phyloP scores from a whole-genome alignment of 1,140 invertebrate species.

The Calephelis nemesis region DNA sequence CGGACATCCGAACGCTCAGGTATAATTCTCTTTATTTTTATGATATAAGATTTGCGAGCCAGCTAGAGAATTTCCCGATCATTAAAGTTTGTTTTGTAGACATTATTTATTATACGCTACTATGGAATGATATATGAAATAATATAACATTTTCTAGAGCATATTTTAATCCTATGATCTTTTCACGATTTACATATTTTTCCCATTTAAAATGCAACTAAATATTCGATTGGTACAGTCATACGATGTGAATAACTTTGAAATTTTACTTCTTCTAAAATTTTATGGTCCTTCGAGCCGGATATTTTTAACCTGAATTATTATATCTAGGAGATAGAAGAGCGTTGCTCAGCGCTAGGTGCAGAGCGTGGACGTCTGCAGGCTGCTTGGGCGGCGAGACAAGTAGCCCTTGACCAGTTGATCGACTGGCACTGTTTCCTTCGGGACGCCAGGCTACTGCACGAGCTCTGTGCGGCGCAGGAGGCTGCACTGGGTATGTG shows the following conservation, averaged over 20 bases:
- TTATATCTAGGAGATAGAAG: slow-evolving; percentile 84
- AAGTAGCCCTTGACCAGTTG: slow-evolving; percentile 94
- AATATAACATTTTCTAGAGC: too few relatives aligned
- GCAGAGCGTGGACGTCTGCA: slow-evolving; percentile 90
- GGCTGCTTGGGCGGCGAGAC: slow-evolving; percentile 92
- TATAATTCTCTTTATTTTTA: slow-evolving; percentile 17
- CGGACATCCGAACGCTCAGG: slow-evolving; percentile 81
- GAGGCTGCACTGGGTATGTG: slow-evolving; percentile 84
- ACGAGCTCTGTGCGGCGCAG: slow-evolving; percentile 92
- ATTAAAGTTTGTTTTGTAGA: too few relatives aligned
- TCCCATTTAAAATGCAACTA: too few relatives aligned
- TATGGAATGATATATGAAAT: too few relatives aligned
- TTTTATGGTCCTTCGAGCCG: not conserved
- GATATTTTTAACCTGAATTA: not conserved
- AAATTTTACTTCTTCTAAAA: not conserved
- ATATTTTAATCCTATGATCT: too few relatives aligned
- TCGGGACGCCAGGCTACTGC: slow-evolving; percentile 95
- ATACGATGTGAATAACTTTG: too few relatives aligned
- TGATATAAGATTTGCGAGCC: too few relatives aligned
- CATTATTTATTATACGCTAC: too few relatives aligned
- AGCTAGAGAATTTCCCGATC: too few relatives aligned
- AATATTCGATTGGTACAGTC: too few relatives aligned
- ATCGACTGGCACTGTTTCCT: slow-evolving; percentile 97
- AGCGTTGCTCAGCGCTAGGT: slow-evolving; percentile 87
- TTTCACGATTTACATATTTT: too few relatives aligned